Evolutionary conservation across 2,888 invertebrate species (phyloP).

Genomic region (Tenthredo amoena): DNA sequence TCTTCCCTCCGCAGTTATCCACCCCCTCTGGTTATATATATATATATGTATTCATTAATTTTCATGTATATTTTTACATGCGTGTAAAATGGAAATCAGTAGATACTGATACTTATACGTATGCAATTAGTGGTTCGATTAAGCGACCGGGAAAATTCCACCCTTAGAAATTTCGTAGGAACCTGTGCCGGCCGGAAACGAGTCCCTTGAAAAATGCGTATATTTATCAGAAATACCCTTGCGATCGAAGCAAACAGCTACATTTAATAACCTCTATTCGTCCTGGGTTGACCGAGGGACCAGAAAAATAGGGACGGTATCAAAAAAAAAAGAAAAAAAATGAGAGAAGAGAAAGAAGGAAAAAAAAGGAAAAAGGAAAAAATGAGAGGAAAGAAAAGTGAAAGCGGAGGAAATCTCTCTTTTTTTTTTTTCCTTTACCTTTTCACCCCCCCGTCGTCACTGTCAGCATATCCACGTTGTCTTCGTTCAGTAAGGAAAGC

Average conservation of each 20-base stretch:
- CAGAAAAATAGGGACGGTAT: background rate
- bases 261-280: conserved; percentile 38
- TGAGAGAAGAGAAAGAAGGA: background rate
- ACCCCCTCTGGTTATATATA: background rate
- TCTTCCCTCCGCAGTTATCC: background rate
- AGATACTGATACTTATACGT: background rate
- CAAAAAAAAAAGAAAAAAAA: background rate
- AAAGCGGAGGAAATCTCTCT: conserved; percentile 13
- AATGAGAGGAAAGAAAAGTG: conserved; percentile 26
- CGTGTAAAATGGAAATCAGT: background rate
- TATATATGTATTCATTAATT: background rate
- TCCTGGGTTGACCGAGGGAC: background rate
- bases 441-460: conserved; percentile 1
- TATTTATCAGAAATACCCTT: conserved; percentile 31
- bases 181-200: background rate
- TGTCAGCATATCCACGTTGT: conserved; percentile 24
- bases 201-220: conserved; percentile 13
- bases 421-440: background rate
- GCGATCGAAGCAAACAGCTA: conserved; percentile 21
- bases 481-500: conserved; percentile 27
- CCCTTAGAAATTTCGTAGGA: background rate
- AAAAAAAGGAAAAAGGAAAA: background rate
- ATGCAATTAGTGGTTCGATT: background rate
- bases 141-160: background rate
- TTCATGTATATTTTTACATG: background rate